Evolutionary conservation across 2,113 vertebrate species (phyloP).

Genomic region (Hystrix brachyura): DNA sequence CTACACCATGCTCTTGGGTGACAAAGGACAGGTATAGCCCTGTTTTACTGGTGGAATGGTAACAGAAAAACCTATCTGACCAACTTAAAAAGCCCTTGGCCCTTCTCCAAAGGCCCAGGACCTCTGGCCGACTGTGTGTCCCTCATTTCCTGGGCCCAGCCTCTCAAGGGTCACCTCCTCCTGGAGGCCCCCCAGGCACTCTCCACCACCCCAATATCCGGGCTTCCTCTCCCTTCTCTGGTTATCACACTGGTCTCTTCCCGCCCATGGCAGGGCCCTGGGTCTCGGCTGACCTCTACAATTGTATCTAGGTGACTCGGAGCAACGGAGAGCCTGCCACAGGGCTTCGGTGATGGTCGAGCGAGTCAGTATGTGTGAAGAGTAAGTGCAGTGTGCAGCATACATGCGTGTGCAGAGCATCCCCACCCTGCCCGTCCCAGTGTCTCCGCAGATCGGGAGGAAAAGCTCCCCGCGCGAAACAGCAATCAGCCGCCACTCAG

Average conservation of each 20-base stretch:
- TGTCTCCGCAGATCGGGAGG: not conserved
- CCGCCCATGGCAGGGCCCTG: not conserved
- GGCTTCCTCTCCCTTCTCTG: not conserved
- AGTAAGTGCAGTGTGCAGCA: not conserved
- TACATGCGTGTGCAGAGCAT: not conserved
- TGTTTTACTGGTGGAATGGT: not conserved
- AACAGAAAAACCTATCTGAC: not conserved
- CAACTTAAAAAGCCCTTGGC: not conserved
- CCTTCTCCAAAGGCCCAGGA: not conserved
- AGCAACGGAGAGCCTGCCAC: fast-evolving
- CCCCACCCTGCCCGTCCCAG: not conserved
- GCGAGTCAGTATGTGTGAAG: fast-evolving
- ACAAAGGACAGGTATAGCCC: not conserved
- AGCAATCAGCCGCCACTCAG: not conserved
- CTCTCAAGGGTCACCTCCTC: not conserved
- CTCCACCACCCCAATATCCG: not conserved
- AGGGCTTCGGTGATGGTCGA: not conserved
- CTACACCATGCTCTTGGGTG: fast-evolving
- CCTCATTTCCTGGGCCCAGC: not conserved
- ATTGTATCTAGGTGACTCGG: fast-evolving
- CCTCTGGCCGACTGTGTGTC: not conserved
- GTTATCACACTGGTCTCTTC: too few relatives aligned
- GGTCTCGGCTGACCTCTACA: not conserved
- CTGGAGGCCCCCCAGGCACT: not conserved
- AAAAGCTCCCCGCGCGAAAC: not conserved